Percentiles rank a stretch among this genome's conserved stretches.
phyloP scores from a whole-genome alignment of 2,113 vertebrate species.

The Chloebia gouldiae region DNA sequence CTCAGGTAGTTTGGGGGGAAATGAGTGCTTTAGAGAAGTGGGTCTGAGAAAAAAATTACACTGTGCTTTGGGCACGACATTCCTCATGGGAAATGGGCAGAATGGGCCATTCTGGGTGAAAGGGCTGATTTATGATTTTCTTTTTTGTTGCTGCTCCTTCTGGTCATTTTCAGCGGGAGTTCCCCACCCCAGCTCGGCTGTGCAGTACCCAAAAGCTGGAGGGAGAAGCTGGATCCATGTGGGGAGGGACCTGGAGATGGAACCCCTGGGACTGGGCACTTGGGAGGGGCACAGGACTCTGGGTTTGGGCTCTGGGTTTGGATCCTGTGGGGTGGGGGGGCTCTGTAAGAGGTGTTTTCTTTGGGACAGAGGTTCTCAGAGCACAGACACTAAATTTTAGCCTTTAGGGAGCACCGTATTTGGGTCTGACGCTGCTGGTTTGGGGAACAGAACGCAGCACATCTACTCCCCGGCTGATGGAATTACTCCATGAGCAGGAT shows the following conservation, averaged over 20 bases:
- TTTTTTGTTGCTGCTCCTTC: not conserved
- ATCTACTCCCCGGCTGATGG: not conserved
- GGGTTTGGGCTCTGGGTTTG: not conserved
- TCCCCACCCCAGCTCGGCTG: fast-evolving
- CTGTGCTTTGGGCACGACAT: fast-evolving
- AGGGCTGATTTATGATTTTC: not conserved
- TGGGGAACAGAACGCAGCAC: not conserved
- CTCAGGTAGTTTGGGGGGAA: not conserved
- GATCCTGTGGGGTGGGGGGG: not conserved
- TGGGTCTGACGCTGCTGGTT: not conserved
- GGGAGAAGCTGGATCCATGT: fast-evolving
- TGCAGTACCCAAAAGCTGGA: not conserved
- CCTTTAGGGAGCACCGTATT: fast-evolving
- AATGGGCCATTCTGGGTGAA: not conserved
- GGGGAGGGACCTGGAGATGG: not conserved
- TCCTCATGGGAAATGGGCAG: not conserved
- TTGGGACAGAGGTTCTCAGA: not conserved
- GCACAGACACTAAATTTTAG: not conserved
- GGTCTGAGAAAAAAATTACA: fast-evolving
- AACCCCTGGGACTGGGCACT: not conserved
- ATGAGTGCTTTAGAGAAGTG: not conserved
- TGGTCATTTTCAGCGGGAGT: not conserved
- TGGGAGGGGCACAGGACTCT: not conserved
- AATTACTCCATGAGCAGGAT: not conserved
- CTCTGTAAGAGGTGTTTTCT: not conserved